A percentile compares a stretch with the other conserved stretches of the same genome.
phyloP scores from a whole-genome alignment of 1,140 invertebrate species.

The Drosophila prosaltans region DNA sequence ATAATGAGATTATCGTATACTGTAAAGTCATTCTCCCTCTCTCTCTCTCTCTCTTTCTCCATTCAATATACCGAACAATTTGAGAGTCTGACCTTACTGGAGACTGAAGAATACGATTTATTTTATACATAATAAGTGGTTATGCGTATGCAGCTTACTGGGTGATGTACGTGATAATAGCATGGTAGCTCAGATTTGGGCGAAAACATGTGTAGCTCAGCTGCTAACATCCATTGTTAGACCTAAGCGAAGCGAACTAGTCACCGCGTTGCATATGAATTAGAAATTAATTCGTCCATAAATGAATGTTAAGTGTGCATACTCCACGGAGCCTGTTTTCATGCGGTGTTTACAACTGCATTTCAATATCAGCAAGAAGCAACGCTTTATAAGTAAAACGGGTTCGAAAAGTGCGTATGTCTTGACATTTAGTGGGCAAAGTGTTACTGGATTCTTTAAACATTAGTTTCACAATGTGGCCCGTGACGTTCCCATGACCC shows the following conservation, averaged over 20 bases:
- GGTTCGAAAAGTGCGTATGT: slow-evolving; percentile 3
- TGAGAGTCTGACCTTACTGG: neutral
- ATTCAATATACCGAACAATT: too few species aligned
- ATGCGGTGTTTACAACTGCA: neutral
- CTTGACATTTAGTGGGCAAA: slow-evolving; percentile 22
- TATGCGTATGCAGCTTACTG: slow-evolving; percentile 36
- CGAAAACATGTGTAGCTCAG: slow-evolving; percentile 80
- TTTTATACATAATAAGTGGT: slow-evolving; percentile 30
- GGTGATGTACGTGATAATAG: slow-evolving; percentile 65
- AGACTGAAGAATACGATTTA: slow-evolving; percentile 41
- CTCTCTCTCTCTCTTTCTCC: too few species aligned
- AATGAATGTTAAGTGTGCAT: slow-evolving; percentile 45
- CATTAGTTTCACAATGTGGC: slow-evolving; percentile 39
- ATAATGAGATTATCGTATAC: too few species aligned
- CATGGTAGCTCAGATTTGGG: slow-evolving; percentile 72
- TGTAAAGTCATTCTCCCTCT: too few species aligned
- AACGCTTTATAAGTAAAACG: neutral
- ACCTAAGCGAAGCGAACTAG: slow-evolving; percentile 34
- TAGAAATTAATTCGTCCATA: slow-evolving; percentile 78
- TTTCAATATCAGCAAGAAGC: slow-evolving; percentile 1
- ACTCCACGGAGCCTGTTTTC: slow-evolving; percentile 5
- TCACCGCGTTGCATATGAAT: slow-evolving; percentile 75
- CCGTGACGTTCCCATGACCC: slow-evolving; percentile 69
- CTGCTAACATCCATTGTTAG: slow-evolving; percentile 69
- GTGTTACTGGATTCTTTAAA: slow-evolving; percentile 46